A percentile compares a stretch with the other conserved stretches of the same genome.
phyloP scores from a whole-genome alignment of 1,140 invertebrate species.

The Listronotus bonariensis region DNA sequence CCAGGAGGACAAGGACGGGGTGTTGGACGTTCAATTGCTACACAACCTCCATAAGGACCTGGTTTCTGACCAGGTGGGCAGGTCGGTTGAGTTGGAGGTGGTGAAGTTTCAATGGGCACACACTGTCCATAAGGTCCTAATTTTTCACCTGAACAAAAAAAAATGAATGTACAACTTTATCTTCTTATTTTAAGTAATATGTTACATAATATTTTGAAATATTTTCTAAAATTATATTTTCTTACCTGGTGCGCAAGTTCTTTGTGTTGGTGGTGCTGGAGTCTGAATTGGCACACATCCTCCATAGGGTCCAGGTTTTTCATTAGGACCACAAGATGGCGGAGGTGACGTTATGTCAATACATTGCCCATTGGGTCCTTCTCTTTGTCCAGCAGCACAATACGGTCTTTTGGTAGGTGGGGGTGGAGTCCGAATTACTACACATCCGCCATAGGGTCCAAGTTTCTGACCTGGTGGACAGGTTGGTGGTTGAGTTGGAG shows the following conservation, averaged over 20 bases:
- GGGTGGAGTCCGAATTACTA: slow-evolving; percentile 6
- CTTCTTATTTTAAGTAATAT: too few relatives aligned
- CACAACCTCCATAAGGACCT: slow-evolving; percentile 31
- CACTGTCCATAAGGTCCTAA: slow-evolving; percentile 27
- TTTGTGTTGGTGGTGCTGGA: slow-evolving; percentile 1
- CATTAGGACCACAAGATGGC: slow-evolving; percentile 18
- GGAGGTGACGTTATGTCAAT: not conserved
- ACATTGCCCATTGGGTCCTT: slow-evolving; percentile 29
- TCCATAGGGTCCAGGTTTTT: slow-evolving; percentile 28
- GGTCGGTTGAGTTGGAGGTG: not conserved
- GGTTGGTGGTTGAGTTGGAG: slow-evolving; percentile 22
- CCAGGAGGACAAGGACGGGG: slow-evolving; percentile 29
- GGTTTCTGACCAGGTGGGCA: slow-evolving; percentile 33
- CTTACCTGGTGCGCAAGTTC: slow-evolving; percentile 22
- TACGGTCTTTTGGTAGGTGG: slow-evolving; percentile 3
- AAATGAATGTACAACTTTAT: too few relatives aligned
- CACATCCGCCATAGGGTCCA: slow-evolving; percentile 20
- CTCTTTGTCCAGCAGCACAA: slow-evolving; percentile 35
- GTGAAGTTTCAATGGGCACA: not conserved
- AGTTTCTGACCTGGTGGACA: slow-evolving; percentile 1
- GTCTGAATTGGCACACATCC: slow-evolving; percentile 22
- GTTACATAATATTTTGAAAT: too few relatives aligned
- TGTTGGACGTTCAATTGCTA: slow-evolving; percentile 6
- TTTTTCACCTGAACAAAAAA: slow-evolving; percentile 3
- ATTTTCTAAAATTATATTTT: not conserved